Evolutionary conservation across 2,888 invertebrate genomes (phyloP).

Genomic region (Hemicrepidius hirtus): DNA sequence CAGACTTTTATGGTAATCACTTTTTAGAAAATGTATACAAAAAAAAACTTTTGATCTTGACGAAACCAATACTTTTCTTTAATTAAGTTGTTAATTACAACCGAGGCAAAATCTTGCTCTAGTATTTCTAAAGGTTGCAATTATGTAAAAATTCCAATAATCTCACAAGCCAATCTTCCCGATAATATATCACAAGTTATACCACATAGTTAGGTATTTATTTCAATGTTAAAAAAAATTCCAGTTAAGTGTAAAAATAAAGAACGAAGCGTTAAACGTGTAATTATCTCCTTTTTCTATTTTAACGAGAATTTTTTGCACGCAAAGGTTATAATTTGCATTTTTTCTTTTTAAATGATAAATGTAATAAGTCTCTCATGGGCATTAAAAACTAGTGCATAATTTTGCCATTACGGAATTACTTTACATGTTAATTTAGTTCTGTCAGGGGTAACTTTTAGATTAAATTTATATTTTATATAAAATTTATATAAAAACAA

Average conservation of each 20-base stretch:
- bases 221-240: constrained; percentile 13
- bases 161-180: constrained; percentile 16
- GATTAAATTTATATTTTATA: too few species aligned
- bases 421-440: constrained; percentile 21
- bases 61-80: too few species aligned
- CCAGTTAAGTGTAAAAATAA: constrained; percentile 20
- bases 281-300: constrained; percentile 28
- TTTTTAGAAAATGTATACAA: not conserved
- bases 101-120: constrained; percentile 19
- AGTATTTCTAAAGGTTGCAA: constrained; percentile 17
- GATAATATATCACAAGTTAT: constrained; percentile 11
- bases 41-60: too few species aligned
- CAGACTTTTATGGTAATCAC: constrained; percentile 37
- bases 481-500: too few species aligned
- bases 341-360: constrained; percentile 31
- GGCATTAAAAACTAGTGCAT: constrained; percentile 17
- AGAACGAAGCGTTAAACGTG: constrained; percentile 3
- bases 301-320: constrained; percentile 27
- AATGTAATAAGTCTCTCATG: constrained; percentile 20
- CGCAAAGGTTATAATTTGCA: constrained; percentile 26
- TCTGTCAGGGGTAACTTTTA: constrained; percentile 4
- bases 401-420: constrained; percentile 34
- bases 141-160: constrained; percentile 30
- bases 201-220: too few species aligned
- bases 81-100: constrained; percentile 7